Evolutionary conservation across 64 coral and sea anemone species (phyloP).

Genomic region (Montipora sp.): DNA sequence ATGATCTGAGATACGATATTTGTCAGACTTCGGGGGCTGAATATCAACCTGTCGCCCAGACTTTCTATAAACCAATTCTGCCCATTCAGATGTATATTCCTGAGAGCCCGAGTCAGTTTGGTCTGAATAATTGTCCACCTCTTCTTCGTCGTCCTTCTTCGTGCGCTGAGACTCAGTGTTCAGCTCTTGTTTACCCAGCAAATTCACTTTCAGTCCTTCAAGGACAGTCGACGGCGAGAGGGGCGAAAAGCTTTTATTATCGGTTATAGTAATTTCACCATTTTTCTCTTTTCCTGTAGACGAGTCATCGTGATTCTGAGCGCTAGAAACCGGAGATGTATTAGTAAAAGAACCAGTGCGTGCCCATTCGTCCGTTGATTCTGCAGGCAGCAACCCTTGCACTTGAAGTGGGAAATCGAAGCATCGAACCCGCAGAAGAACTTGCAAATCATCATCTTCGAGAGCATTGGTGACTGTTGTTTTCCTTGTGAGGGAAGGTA

Average conservation of each 20-base stretch:
- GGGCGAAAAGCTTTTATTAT: not conserved
- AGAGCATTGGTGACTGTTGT: not conserved
- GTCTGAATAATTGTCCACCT: not conserved
- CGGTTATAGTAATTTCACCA: not conserved
- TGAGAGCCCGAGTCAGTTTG: not conserved
- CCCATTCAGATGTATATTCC: not conserved
- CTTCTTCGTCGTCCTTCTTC: not conserved
- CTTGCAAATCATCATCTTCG: constrained; percentile 7
- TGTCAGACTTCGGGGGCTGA: not conserved
- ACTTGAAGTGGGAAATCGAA: constrained; percentile 39
- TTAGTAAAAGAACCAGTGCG: not conserved
- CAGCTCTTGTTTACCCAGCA: not conserved
- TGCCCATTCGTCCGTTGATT: not conserved
- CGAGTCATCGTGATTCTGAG: not conserved
- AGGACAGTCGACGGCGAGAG: not conserved
- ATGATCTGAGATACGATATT: not conserved
- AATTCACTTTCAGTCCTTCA: not conserved
- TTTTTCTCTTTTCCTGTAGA: not conserved
- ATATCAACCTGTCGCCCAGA: not conserved
- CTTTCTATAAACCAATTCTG: not conserved
- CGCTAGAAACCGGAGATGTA: not conserved
- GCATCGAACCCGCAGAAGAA: constrained; percentile 14
- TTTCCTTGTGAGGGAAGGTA: not conserved
- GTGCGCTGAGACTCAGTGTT: not conserved
- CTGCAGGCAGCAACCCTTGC: not conserved